Conservation (phyloP, 2,113 vertebrate genomes). For the Saccopteryx bilineata region DNA sequence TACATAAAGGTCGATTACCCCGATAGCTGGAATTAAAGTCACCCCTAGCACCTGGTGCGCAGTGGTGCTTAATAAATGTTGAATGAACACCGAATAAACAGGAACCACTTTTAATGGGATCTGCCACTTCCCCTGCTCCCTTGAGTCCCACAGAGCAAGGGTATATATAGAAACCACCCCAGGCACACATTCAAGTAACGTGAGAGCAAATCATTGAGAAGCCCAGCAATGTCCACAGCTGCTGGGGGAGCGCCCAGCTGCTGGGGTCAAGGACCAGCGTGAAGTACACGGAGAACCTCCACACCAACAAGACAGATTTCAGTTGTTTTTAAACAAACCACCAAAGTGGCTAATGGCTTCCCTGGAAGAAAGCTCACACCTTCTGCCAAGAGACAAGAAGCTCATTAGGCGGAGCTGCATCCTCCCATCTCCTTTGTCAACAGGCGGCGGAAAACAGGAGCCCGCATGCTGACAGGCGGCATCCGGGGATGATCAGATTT, state of each 20-base stretch:
- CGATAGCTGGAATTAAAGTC: background rate
- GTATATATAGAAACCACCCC: slow-evolving; percentile 62
- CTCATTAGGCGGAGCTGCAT: slow-evolving; percentile 11
- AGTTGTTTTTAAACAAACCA: slow-evolving; percentile 36
- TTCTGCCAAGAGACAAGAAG: background rate
- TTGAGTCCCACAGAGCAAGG: slow-evolving; percentile 37
- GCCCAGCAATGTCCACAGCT: slow-evolving; percentile 64
- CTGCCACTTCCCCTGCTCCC: background rate
- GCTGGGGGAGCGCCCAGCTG: slow-evolving; percentile 63
- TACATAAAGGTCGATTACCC: background rate
- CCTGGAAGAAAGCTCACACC: slow-evolving; percentile 70
- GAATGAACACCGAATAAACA: slow-evolving; percentile 20
- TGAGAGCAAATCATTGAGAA: slow-evolving; percentile 51
- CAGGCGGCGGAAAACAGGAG: slow-evolving; percentile 48
- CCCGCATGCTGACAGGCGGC: slow-evolving; percentile 70
- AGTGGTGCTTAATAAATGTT: slow-evolving; percentile 36
- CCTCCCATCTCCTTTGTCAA: background rate
- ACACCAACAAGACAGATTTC: background rate
- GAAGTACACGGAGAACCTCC: background rate
- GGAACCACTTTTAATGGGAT: slow-evolving; percentile 33
- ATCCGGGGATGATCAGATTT: slow-evolving; percentile 77
- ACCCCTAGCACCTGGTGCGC: background rate
- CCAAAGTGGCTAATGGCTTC: slow-evolving; percentile 30
- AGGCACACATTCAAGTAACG: slow-evolving; percentile 26
- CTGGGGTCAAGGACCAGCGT: background rate